Evolutionary conservation across 2,888 invertebrate genomes (phyloP), one percentile per base, ranked within the genome.

Genomic region (Mythimna vitellina): DNA sequence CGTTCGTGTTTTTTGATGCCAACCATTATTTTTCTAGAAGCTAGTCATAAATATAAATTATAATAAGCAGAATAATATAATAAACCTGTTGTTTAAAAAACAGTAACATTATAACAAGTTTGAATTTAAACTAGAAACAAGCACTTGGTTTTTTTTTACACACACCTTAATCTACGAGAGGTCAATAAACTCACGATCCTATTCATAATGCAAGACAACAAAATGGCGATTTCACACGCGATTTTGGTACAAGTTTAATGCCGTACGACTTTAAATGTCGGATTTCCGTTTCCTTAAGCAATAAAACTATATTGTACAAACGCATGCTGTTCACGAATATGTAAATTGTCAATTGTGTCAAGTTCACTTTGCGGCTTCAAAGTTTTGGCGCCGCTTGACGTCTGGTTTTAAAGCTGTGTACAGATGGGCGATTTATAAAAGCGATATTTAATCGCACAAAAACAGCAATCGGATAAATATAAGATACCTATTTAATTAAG

Each of bases 271-370:
- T 64, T 70, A 80, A 83, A 81, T 84, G 7, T 64, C 70, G 86
- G 82, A 87, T 71, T 62, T 87, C 85, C 85, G 86, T 82, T 86
- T 86, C 86, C 85, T 60, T 64, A 76, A 70, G 74, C 42, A 76
- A 79, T 86, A 84, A 84, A 86, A 82, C 76, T 73, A 70, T 77
- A 57, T 71, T 68, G 22, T 64, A 20, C 12, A 49, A n/a, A 71
- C 29, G 8, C 62, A 82, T 73, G 63, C 70, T 51, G 22, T 65
- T 60, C 74, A 73, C 70, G 85, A 72, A 25, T 85, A 82, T 73
- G 69, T 53, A 73, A 70, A 86, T 76, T 12, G 17, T 14, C 42
- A 57, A 61, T 70, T 46, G 72, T 73, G 72, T 68, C 62, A 57
- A 72, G 66, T 80, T 64, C 46, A 80, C 54, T 74, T 69, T 66